These are phyloP conservation scores for Rhynchotus rufescens DNA, from an alignment of 2,797 vertebrate species.

Conservation along the genomic window DNA sequence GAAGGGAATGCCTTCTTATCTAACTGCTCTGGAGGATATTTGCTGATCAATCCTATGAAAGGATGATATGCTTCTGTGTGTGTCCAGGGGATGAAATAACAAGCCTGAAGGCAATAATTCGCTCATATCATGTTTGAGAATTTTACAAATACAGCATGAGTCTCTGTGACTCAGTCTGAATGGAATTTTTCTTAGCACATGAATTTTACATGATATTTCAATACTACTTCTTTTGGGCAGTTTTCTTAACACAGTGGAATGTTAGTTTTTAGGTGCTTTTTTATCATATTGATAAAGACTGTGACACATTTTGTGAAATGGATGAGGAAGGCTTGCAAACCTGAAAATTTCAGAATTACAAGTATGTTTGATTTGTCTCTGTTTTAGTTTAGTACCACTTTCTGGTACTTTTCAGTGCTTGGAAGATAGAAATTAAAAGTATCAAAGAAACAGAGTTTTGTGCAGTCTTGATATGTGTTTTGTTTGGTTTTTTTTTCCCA, in stretches of 20 bases:
- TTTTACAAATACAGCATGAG: constrained; percentile 79
- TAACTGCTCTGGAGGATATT: constrained; percentile 76
- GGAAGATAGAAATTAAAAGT: constrained; percentile 3
- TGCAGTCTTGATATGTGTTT: neutral
- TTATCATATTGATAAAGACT: constrained; percentile 37
- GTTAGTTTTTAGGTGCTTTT: constrained; percentile 55
- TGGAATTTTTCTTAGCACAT: constrained; percentile 73
- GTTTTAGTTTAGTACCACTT: constrained; percentile 25
- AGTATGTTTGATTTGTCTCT: constrained; percentile 20
- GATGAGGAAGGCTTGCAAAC: constrained; percentile 7
- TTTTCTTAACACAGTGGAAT: constrained; percentile 36
- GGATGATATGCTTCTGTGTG: constrained; percentile 77
- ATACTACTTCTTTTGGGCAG: constrained; percentile 56
- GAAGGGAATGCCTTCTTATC: constrained; percentile 76
- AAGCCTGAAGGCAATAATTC: constrained; percentile 75
- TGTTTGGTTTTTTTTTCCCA: neutral
- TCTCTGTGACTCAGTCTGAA: constrained; percentile 72
- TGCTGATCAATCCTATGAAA: constrained; percentile 79
- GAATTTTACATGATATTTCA: constrained; percentile 75
- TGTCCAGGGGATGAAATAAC: constrained; percentile 79
- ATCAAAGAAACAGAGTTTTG: neutral
- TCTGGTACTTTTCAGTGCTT: neutral
- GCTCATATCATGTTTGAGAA: constrained; percentile 77
- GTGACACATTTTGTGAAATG: neutral
- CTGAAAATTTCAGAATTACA: constrained; percentile 28